phyloP scores from a whole-genome alignment of 2,797 vertebrate genomes.

The Melanotaenia trifasciata region DNA sequence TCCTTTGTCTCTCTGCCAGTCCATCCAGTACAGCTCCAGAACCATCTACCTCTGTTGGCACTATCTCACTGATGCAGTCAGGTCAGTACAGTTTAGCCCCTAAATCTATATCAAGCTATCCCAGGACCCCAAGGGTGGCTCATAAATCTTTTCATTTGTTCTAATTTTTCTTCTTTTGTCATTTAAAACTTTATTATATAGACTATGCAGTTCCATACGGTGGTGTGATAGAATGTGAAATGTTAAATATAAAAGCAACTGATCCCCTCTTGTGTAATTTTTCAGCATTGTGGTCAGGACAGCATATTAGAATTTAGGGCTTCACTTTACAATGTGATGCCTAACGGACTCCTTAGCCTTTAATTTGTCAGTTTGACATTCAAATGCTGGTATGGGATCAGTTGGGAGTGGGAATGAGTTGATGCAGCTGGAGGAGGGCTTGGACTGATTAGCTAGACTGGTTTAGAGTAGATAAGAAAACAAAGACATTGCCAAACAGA shows the following conservation, averaged over 20 bases:
- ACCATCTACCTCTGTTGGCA: constrained; percentile 92
- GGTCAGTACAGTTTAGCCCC: constrained; percentile 74
- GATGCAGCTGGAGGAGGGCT: neutral
- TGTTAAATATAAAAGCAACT: neutral
- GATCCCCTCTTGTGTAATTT: neutral
- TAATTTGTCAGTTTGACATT: neutral
- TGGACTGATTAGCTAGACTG: neutral
- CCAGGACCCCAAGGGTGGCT: too few species aligned
- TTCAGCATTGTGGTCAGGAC: neutral
- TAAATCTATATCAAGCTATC: neutral
- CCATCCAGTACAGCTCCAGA: constrained; percentile 88
- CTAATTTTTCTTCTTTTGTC: neutral
- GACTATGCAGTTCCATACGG: neutral
- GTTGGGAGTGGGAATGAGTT: neutral
- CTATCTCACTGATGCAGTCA: constrained; percentile 89
- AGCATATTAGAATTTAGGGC: neutral
- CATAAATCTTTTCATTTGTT: neutral
- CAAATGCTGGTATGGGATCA: neutral
- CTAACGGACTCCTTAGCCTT: neutral
- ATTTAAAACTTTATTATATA: neutral
- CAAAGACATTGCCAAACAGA: neutral
- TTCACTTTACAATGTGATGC: neutral
- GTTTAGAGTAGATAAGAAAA: neutral
- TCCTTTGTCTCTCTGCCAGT: constrained; percentile 85
- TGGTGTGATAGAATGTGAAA: neutral